Evolutionary conservation across 2,888 invertebrate species (phyloP).

Genomic region (Isotomurus palustris): DNA sequence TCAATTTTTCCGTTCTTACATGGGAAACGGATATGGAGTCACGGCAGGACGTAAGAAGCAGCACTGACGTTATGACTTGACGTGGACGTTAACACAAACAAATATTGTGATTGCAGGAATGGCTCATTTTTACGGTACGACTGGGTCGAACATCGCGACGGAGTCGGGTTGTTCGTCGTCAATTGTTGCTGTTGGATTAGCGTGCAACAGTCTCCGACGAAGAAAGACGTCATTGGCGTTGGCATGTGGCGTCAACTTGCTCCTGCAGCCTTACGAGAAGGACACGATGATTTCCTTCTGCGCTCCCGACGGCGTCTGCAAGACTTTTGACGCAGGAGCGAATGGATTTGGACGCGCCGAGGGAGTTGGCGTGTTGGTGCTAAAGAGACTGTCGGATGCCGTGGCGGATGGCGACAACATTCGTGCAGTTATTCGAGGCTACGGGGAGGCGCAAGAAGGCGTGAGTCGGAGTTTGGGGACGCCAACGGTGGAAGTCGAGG

Average conservation of each 20-base stretch:
- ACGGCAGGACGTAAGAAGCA: conserved; percentile 4
- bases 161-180: conserved; percentile 18
- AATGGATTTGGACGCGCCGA: conserved; percentile 27
- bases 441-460: conserved; percentile 22
- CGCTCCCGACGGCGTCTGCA: conserved; percentile 15
- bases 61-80: not conserved
- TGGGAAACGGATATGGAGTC: conserved; percentile 15
- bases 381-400: conserved; percentile 24
- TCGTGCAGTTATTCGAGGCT: conserved; percentile 20
- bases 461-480: conserved; percentile 20
- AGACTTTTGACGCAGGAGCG: conserved; percentile 22
- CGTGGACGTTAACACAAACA: no score
- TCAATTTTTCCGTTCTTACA: conserved; percentile 11
- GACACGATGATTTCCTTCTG: conserved; percentile 15
- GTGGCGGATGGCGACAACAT: conserved; percentile 17
- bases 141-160: conserved; percentile 25
- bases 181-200: conserved; percentile 19
- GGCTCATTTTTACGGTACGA: conserved; percentile 11
- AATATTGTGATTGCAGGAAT: conserved; percentile 11
- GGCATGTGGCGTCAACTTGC: conserved; percentile 20
- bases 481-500: conserved; percentile 21
- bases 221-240: conserved; percentile 13
- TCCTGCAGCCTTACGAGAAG: conserved; percentile 16
- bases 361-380: conserved; percentile 20
- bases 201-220: conserved; percentile 9